Base-by-base conservation (phyloP, 2,113 vertebrate species). In the Etheostoma spectabile region DNA sequence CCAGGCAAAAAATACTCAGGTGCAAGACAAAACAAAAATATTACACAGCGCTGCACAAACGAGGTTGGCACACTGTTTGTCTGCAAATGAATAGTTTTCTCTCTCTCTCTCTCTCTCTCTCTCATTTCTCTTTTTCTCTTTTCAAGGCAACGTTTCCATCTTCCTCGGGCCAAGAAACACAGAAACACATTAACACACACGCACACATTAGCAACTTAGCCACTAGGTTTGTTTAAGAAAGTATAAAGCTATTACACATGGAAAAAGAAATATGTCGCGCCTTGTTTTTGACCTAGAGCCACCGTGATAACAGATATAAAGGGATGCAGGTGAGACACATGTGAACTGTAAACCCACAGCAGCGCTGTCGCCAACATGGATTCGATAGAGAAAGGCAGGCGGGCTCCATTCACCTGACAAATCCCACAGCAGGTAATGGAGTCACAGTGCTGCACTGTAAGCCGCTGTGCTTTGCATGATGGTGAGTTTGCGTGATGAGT, bases 381-480 rank as follows among this genome's bases (percentile, higher is more conserved):
- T 59, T 14, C 77, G 1, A 51, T 7, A 19, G 38, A 74, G 66
- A 79, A 45, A 52, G 80, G 55, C 72, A 21, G 12, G 53, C 63
- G 4, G 77, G 68, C 76, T 68, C 3, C 77, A 14, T 52, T 66
- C 67, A 42, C 33, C 60, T 65, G 73, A 79, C 72, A 66, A 82
- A 87, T 75, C 79, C 65, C 80, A 16, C 66, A 33, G 72, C 63
- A 76, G 83, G 89, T 88, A 77, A 86, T 79, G 74, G 83, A 62
- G 82, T 77, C 46, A 27, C 49, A 46, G 77, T 6, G 75, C 64
- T 38, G 85, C 85, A 65, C 77, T 60, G 72, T 56, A 19, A 59
- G 60, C 68, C 10, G 1, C 30, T 8, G 77, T 79, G 88, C 75
- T 56, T 60, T 87, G 86, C 56, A 86, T 86, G 79, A 74, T 0